Percentiles rank a stretch among this genome's conserved stretches.
phyloP scores from a whole-genome alignment of 2,888 invertebrate genomes.

The Brachyopa scutellaris region DNA sequence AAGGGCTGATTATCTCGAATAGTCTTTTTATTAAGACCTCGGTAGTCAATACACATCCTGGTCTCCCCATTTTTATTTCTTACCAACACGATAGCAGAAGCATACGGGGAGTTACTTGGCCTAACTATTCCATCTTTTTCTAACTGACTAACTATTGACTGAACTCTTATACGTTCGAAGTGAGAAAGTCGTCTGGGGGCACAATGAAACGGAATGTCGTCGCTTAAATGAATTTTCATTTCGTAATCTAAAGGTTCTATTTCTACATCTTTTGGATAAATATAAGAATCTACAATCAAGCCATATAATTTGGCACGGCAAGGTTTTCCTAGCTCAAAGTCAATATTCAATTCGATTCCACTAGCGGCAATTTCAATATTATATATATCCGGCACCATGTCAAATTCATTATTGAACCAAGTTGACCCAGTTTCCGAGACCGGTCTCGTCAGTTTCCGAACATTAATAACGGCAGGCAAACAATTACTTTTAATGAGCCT shows the following conservation, averaged over 20 bases:
- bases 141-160: neutral
- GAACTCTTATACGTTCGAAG: neutral
- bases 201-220: neutral
- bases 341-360: no score
- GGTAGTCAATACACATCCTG: slow-evolving; percentile 24
- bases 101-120: neutral
- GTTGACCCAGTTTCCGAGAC: neutral
- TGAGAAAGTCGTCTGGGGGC: neutral
- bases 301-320: neutral
- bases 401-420: neutral
- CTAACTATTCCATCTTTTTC: neutral
- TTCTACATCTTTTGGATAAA: neutral
- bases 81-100: neutral
- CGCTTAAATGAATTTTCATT: slow-evolving; percentile 1
- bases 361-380: no score
- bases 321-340: neutral
- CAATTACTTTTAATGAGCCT: neutral
- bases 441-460: neutral
- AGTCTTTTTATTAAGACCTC: slow-evolving; percentile 18
- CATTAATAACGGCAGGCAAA: neutral
- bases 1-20: slow-evolving; percentile 50
- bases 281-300: neutral
- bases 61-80: slow-evolving; percentile 35
- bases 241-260: neutral
- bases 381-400: neutral